phyloP scores from a whole-genome alignment of 2,888 invertebrate genomes.

The Atethmia centrago region DNA sequence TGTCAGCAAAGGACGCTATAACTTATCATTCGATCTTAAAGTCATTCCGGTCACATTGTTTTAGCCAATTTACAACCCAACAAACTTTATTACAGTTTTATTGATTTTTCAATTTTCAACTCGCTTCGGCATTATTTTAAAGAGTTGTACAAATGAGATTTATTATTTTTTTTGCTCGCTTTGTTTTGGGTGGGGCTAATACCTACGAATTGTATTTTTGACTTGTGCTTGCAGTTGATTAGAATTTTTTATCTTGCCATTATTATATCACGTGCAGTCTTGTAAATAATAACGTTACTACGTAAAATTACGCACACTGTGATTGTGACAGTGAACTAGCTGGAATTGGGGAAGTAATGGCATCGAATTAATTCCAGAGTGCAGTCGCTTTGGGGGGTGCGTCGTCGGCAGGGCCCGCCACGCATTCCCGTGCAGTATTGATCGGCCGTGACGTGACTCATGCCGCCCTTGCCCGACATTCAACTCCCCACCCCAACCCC shows the following conservation, averaged over 20 bases:
- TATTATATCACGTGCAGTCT: neutral
- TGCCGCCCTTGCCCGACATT: constrained; percentile 90
- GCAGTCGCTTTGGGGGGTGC: constrained; percentile 61
- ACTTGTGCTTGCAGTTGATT: neutral
- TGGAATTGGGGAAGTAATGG: constrained; percentile 60
- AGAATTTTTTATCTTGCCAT: neutral
- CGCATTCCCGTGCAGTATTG: constrained; percentile 89
- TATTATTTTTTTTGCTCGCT: neutral
- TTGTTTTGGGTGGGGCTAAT: constrained; percentile 5
- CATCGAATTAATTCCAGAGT: constrained; percentile 53
- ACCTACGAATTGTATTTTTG: neutral
- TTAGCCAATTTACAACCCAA: constrained; percentile 44
- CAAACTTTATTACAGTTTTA: constrained; percentile 26
- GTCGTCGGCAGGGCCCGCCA: constrained; percentile 68
- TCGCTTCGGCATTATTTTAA: constrained; percentile 8
- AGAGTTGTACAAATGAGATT: constrained; percentile 12
- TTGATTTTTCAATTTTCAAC: constrained; percentile 39
- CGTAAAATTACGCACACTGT: constrained; percentile 1
- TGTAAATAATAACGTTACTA: constrained; percentile 20
- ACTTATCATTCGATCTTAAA: constrained; percentile 62
- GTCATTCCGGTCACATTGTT: constrained; percentile 65
- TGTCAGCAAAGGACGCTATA: constrained; percentile 43
- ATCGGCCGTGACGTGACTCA: constrained; percentile 90
- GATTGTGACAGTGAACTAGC: constrained; percentile 53
- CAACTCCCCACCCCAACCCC: constrained; percentile 79